Base-by-base conservation (phyloP, 2,113 vertebrate genomes). In the Macquaria ambigua region DNA sequence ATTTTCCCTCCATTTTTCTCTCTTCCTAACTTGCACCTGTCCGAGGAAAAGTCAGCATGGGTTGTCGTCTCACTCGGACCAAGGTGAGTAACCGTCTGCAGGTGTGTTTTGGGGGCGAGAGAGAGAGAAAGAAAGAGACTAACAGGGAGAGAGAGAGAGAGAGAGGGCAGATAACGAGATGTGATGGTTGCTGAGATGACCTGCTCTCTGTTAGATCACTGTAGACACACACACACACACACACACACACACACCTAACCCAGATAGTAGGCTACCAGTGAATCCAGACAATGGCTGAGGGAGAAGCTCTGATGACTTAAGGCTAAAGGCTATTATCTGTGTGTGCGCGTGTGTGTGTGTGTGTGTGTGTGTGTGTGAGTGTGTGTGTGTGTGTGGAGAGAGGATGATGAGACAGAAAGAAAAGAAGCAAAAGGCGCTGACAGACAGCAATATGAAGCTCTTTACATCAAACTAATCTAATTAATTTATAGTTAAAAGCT, bases 11-110 rank as follows among this genome's bases (percentile, higher is more conserved):
- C 12, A 21, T 43, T 7, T 43, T 7, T 39, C 3, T 52, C 23
- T 69, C 5, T 48, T 70, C 66, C 59, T 37, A 20, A 72, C 83
- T 83, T 6, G 28, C 4, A 25, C 18, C 68, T 8, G 48, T 63
- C 37, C 0, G 25, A 79, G 79, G 89, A 84, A 5, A 31, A 71
- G 70, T 79, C 87, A 92, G 83, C 3, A 94, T 94, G 93, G 93
- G 93, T 4, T 93, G 93, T 63, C 91, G 90, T 34, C 82, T 93
- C 48, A 94, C 83, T 11, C 83, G 91, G 31, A 84, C 56, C 53
- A 94, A 93, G 93, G 93, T 94, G 90, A 92, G 93, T 91, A 83
- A 85, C 63, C 83, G 31, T 10, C 82, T 88, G 81, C 69, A 77
- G 87, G 86, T 83, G 77, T 71, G 81, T 67, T 71, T 8, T 14